Conservation (phyloP, 2,888 invertebrate genomes). For the Mimas tiliae region DNA sequence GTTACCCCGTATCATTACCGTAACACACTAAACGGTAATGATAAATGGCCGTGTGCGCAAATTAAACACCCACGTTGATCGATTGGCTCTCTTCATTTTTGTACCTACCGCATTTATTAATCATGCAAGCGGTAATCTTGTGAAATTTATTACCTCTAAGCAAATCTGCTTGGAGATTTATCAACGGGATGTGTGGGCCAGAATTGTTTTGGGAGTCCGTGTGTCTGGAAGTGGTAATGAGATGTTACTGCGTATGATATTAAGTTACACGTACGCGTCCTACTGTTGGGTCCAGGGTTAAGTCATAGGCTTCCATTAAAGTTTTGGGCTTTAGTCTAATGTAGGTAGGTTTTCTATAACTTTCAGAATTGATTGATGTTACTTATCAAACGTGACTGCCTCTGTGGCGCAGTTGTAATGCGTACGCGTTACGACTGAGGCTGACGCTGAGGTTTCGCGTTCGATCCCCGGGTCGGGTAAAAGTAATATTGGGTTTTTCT, state of each 20-base stretch:
- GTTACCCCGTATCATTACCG: conserved; percentile 65
- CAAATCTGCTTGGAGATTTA: conserved; percentile 80
- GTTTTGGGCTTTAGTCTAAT: no score
- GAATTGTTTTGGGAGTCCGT: conserved; percentile 30
- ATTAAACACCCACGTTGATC: conserved; percentile 83
- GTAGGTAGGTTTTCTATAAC: no score
- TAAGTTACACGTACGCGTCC: no score
- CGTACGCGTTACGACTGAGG: no score
- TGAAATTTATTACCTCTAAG: conserved; percentile 83
- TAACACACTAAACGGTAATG: conserved; percentile 67
- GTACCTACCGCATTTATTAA: conserved; percentile 73
- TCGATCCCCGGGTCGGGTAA: no score
- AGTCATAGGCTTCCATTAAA: no score
- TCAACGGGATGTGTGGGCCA: conserved; percentile 82
- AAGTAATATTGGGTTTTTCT: no score
- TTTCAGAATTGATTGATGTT: no score
- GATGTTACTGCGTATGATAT: neutral
- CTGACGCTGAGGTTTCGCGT: no score
- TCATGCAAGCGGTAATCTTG: conserved; percentile 77
- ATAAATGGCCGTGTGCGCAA: conserved; percentile 74
- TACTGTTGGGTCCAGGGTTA: no score
- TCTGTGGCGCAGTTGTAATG: no score
- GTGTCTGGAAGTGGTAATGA: conserved; percentile 3
- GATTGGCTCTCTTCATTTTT: conserved; percentile 81
- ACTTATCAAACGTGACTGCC: no score